Evolutionary conservation across 2,888 invertebrate species (phyloP), one percentile per base, ranked within the genome.

Genomic region (Cephus runcator): DNA sequence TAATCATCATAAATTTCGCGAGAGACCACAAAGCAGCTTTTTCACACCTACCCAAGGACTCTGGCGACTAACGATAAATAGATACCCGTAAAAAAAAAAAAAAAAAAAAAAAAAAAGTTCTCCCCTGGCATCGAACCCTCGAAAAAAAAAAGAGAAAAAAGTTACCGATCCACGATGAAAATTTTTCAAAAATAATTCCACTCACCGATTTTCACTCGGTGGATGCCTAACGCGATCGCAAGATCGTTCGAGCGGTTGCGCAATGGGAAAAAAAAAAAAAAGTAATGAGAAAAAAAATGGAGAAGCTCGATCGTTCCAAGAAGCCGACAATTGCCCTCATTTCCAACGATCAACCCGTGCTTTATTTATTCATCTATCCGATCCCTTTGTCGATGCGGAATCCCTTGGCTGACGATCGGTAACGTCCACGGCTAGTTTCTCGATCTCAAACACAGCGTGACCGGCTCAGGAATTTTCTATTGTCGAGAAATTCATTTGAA

Each of bases 1-100:
- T 90, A 91, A 91, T 91, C 90, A 91, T 90, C 91, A 91, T 91
- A 91, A 91, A 91, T 90, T 90, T 89, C 83, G 85, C 86, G 85
- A 85, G 87, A 88, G 90, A 90, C 91, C 90, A 85, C 91, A 90
- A 88, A 88, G 86, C 85, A 80, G 83, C 86, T 85, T 84, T 85
- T 81, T 79, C 81, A 40, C 40, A 40, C 15, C 2, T 40, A 40
- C 15, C 40, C 40, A 40, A 40, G 40, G 40, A 40, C 40, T 15
- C 6, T 1, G 15, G 40, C 15, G 40, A 40, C 40, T 40, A 40
- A 40, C 40, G 40, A 40, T 40, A 40, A 40, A 15, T 15, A 40
- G 40, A 40, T 40, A 40, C 15, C 4, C 1, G 40, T 40, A 15
- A 40, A 15, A 15, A 40, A 36, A 36, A 15, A 15, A 40, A 36